Conservation (phyloP, 2,113 vertebrate genomes). For the Antechinus stuartii region DNA sequence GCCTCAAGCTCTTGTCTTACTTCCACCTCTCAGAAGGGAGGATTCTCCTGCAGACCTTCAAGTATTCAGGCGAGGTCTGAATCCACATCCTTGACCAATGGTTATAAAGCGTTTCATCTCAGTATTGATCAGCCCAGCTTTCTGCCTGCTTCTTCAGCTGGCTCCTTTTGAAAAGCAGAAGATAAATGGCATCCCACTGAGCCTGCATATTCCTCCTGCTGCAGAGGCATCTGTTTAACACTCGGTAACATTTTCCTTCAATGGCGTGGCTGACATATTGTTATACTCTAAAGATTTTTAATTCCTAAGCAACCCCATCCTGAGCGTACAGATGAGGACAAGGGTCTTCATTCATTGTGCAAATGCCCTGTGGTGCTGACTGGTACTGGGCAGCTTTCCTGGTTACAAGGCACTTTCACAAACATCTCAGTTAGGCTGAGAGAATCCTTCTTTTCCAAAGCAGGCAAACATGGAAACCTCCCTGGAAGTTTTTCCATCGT, state of each 20-base stretch:
- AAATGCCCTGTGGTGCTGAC: neutral
- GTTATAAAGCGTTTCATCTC: neutral
- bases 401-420: neutral
- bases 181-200: slow-evolving; percentile 9
- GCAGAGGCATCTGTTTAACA: neutral
- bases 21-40: neutral
- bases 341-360: neutral
- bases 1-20: neutral
- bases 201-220: neutral
- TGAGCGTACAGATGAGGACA: neutral
- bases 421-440: neutral
- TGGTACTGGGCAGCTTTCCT: neutral
- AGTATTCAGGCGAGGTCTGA: neutral
- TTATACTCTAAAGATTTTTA: slow-evolving; percentile 35
- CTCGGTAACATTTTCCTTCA: neutral
- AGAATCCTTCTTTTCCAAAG: slow-evolving; percentile 10
- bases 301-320: neutral
- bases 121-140: neutral
- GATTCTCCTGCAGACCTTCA: neutral
- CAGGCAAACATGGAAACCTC: slow-evolving; percentile 31
- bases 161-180: slow-evolving; percentile 24
- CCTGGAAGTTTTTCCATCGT: slow-evolving; percentile 45
- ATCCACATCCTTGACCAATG: neutral
- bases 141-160: slow-evolving; percentile 29
- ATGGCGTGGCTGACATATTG: too few relatives aligned